A percentile compares a stretch with the other conserved stretches of the same genome.
Conservation (phyloP, 2,113 vertebrate genomes). For the Kryptolebias marmoratus region DNA sequence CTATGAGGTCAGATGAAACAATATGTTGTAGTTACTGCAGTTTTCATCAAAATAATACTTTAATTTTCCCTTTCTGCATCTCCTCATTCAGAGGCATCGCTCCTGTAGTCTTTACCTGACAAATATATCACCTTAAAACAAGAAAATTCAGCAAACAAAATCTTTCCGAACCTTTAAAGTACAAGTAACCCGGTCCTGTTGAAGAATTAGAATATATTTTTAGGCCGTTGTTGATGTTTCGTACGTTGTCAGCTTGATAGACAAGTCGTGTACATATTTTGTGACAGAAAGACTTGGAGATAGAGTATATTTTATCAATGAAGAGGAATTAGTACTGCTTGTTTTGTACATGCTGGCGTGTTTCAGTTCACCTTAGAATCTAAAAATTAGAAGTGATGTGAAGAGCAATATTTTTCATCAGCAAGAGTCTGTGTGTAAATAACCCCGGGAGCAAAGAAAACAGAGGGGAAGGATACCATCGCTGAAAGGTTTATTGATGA, state of each 20-base stretch:
- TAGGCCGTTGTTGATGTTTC: constrained; percentile 15
- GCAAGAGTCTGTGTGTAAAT: constrained; percentile 44
- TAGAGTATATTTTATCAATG: constrained; percentile 54
- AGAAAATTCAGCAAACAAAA: not conserved
- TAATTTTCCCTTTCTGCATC: constrained; percentile 1
- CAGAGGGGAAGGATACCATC: not conserved
- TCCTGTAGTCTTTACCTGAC: not conserved
- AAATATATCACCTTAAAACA: not conserved
- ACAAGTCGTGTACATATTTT: constrained; percentile 43
- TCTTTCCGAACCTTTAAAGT: constrained; percentile 1
- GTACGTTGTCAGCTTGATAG: not conserved
- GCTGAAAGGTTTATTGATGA: not conserved
- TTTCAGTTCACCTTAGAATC: constrained; percentile 27
- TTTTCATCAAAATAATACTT: not conserved
- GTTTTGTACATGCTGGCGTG: constrained; percentile 34
- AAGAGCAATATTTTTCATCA: constrained; percentile 63
- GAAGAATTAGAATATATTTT: constrained; percentile 4
- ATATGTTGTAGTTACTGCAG: not conserved
- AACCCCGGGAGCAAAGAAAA: not conserved
- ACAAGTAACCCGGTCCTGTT: not conserved
- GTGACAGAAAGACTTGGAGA: constrained; percentile 36
- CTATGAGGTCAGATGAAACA: constrained; percentile 40
- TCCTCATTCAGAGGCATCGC: constrained; percentile 18
- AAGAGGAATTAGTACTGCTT: constrained; percentile 29
- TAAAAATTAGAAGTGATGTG: constrained; percentile 26